These are phyloP conservation scores for Meloidogyne exigua DNA, from an alignment of 1,140 invertebrate genomes.

Conservation along the genomic window DNA sequence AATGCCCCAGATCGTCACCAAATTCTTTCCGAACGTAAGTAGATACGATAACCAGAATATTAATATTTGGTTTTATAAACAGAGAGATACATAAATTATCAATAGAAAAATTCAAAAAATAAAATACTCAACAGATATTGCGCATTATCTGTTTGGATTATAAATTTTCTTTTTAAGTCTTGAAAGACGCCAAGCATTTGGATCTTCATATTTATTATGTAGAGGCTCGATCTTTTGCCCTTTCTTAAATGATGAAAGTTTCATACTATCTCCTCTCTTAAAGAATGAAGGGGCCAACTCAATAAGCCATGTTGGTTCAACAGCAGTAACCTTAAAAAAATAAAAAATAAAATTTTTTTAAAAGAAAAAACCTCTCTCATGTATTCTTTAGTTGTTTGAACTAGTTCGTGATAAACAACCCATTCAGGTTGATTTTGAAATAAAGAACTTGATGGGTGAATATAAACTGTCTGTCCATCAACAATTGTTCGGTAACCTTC, in stretches of 20 bases:
- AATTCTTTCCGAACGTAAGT: too few relatives aligned
- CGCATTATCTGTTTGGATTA: constrained; percentile 63
- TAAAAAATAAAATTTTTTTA: too few relatives aligned
- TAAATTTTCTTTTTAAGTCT: constrained; percentile 73
- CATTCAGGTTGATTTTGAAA: constrained; percentile 98
- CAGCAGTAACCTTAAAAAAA: constrained; percentile 78
- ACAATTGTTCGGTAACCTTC: constrained; percentile 96
- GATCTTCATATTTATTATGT: constrained; percentile 98
- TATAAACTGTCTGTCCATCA: constrained; percentile 96
- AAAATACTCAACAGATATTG: not conserved
- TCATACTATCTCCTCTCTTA: constrained; percentile 97
- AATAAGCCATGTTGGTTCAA: constrained; percentile 98
- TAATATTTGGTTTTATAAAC: too few relatives aligned
- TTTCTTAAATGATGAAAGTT: constrained; percentile 97
- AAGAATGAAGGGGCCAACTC: constrained; percentile 99
- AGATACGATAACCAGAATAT: too few relatives aligned
- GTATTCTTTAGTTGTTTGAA: constrained; percentile 98
- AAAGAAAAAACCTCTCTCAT: constrained; percentile 91
- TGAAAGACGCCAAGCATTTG: constrained; percentile 97
- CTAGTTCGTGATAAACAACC: constrained; percentile 97
- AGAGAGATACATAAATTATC: too few relatives aligned
- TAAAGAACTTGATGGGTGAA: constrained; percentile 94
- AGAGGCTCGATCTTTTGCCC: constrained; percentile 95
- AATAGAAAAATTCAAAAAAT: too few relatives aligned
- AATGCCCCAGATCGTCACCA: too few relatives aligned